phyloP scores from a whole-genome alignment of 2,113 vertebrate genomes.

The Centropus unirufus region DNA sequence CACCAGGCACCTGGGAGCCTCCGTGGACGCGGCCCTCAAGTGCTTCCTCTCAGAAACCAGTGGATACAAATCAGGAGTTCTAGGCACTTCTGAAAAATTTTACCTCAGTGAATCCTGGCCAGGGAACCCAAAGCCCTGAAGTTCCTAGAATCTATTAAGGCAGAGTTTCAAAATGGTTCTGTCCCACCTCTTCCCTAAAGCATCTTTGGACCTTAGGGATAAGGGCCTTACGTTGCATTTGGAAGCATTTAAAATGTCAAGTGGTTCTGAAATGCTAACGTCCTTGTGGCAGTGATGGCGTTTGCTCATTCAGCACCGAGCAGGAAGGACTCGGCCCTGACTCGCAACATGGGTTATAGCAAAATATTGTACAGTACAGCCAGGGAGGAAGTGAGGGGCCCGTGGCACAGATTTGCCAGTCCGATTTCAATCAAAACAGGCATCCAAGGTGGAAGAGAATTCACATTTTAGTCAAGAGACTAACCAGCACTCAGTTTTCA shows the following conservation, averaged over 20 bases:
- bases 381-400: not conserved
- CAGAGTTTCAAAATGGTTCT: conserved; percentile 41
- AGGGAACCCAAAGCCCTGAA: conserved; percentile 36
- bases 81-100: conserved; percentile 55
- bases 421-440: not conserved
- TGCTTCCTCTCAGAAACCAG: conserved; percentile 2
- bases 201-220: not conserved
- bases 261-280: not conserved
- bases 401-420: not conserved
- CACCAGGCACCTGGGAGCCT: not conserved
- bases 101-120: conserved; percentile 38
- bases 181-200: not conserved
- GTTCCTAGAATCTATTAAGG: conserved; percentile 46
- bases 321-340: not conserved
- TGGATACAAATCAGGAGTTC: not conserved
- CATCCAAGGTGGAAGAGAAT: not conserved
- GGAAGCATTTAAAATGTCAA: conserved; percentile 32
- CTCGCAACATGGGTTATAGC: not conserved
- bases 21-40: not conserved
- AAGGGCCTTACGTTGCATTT: not conserved
- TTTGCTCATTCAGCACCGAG: not conserved
- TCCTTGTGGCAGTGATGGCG: not conserved
- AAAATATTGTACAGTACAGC: not conserved
- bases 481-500: not conserved
- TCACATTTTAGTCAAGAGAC: not conserved